Base-by-base conservation (phyloP, 2,113 vertebrate genomes). In the Catharus bicknelli region DNA sequence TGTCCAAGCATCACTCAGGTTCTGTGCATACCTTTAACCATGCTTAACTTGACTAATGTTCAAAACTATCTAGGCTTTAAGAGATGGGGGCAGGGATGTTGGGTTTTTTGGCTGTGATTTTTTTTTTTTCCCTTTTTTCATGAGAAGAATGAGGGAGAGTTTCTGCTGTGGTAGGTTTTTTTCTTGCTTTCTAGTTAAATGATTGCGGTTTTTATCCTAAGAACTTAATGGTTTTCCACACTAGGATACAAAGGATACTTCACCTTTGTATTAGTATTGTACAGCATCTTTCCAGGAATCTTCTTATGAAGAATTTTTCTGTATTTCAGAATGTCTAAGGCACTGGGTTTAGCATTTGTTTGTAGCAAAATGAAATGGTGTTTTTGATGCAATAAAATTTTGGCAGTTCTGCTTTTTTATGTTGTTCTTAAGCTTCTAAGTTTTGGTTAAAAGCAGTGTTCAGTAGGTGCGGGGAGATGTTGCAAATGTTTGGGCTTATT, bases 1-100 rank as follows among this genome's bases (percentile, higher is more conserved):
- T 9, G 40, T 51, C 40, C 21, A 30, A 13, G 4, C 10, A 22
- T 77, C 4, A 5, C 5, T 58, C 4, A 3, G 22, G 6, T 88
- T 90, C 38, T 1, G 0, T 55, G 38, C 0, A 0, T 5, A 10
- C 0, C 2, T 69, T 85, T 74, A 83, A 50, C 29, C 25, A 2
- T 1, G 1, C 53, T 87, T 76, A 69, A 40, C 27, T 16, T 77
- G 34, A 74, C 12, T 54, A 5, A 45, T n/a, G 21, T 80, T 82
- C 38, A 70, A 80, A 73, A 57, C 11, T 7, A 40, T 38, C 1
- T 61, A 29, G n/a, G 27, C 19, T 54, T 89, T 27, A 57, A 68
- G 17, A 81, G 21, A 25, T 26, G 5, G 10, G 4, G 3, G 4
- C 3, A n/a, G 19, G 21, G 6, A 1, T 45, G 7, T 22, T 36